Conservation (phyloP, 2,113 vertebrate species). For the Rostratula benghalensis region DNA sequence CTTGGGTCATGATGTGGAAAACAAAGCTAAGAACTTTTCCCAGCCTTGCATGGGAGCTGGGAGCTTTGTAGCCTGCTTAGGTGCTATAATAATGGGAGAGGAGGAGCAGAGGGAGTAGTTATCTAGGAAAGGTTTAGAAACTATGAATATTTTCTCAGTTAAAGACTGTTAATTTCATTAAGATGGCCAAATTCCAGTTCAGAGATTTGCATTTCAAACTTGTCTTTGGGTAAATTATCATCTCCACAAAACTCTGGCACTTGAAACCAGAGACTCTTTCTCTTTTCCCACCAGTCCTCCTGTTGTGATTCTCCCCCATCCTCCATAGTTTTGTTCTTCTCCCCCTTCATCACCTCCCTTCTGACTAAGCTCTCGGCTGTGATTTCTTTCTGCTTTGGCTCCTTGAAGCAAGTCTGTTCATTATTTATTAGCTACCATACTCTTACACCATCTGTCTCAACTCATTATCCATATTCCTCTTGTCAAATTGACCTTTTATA, state of each 20-base stretch:
- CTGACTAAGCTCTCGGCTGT: not conserved
- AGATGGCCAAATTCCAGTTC: not conserved
- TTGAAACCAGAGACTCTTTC: not conserved
- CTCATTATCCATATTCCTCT: slow-evolving; percentile 53
- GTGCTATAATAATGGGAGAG: not conserved
- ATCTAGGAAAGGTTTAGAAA: not conserved
- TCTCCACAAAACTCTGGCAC: not conserved
- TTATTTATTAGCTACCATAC: slow-evolving; percentile 54
- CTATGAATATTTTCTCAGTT: not conserved
- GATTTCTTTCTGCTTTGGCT: slow-evolving; percentile 20
- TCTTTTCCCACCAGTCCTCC: not conserved
- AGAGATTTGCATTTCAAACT: not conserved
- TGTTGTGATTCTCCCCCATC: not conserved
- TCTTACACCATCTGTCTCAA: slow-evolving; percentile 60
- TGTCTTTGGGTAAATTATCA: not conserved
- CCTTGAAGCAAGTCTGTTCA: slow-evolving; percentile 49
- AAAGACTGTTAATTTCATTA: not conserved
- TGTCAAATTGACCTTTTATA: slow-evolving; percentile 64
- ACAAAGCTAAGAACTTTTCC: not conserved
- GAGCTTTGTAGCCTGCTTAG: not conserved
- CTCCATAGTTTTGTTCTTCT: slow-evolving; percentile 35
- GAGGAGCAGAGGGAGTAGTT: not conserved
- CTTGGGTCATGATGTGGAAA: not conserved
- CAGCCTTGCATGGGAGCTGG: not conserved
- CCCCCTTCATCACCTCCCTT: slow-evolving; percentile 37